Percentiles rank a stretch among this genome's conserved stretches.
phyloP scores from a whole-genome alignment of 1,140 invertebrate genomes.

The Zaprionus ornatus region DNA sequence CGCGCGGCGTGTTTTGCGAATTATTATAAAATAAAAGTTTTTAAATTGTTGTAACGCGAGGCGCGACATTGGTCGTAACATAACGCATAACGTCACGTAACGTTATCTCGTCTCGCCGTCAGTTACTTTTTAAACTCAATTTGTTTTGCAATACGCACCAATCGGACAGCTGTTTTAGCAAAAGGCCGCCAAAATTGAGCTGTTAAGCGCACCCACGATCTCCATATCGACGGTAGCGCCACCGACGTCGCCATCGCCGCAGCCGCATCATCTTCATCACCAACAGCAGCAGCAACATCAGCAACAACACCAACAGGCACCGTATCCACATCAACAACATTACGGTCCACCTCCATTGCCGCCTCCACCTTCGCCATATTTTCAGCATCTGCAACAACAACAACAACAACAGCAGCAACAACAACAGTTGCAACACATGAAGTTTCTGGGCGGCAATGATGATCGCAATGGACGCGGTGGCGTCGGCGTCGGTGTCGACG shows the following conservation, averaged over 20 bases:
- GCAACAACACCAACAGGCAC: conserved; percentile 18
- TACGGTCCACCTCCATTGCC: conserved; percentile 37
- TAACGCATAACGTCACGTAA: neutral
- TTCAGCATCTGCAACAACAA: conserved; percentile 51
- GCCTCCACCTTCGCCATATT: conserved; percentile 44
- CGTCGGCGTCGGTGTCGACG: conserved; percentile 65
- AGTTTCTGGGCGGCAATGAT: conserved; percentile 83
- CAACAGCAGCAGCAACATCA: conserved; percentile 39
- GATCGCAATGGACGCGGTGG: conserved; percentile 81
- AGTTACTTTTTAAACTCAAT: conserved; percentile 41
- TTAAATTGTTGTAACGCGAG: conserved; percentile 19
- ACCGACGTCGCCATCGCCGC: conserved; percentile 54
- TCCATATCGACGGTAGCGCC: conserved; percentile 79
- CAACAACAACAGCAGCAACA: conserved; percentile 54
- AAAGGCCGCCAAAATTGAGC: conserved; percentile 84
- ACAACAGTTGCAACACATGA: conserved; percentile 76
- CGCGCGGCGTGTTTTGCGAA: conserved; percentile 12
- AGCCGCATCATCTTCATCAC: conserved; percentile 29
- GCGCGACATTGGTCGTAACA: conserved; percentile 17
- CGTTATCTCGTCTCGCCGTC: conserved; percentile 1
- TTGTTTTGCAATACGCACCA: conserved; percentile 74
- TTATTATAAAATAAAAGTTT: conserved; percentile 19
- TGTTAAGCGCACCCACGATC: conserved; percentile 79
- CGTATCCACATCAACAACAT: conserved; percentile 44
- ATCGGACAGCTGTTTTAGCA: conserved; percentile 63